Percentiles rank a stretch among this genome's conserved stretches.
Conservation (phyloP, 1,140 invertebrate genomes). For the Varroa destructor region DNA sequence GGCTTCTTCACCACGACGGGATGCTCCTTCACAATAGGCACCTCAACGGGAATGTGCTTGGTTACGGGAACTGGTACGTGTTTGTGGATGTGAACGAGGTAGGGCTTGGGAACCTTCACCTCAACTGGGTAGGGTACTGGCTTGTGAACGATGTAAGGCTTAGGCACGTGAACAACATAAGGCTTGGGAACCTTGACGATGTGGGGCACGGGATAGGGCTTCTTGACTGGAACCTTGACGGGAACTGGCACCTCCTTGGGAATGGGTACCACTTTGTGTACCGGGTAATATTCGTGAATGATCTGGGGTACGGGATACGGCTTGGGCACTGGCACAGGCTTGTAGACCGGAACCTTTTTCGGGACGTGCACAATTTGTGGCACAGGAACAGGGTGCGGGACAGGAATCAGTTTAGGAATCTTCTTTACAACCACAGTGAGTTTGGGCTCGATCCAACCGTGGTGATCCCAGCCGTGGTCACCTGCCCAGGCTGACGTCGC, state of each 20-base stretch:
- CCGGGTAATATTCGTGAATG: conserved; percentile 25
- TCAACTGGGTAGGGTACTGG: neutral
- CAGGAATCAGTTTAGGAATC: conserved; percentile 12
- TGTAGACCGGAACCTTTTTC: conserved; percentile 14
- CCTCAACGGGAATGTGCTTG: conserved; percentile 22
- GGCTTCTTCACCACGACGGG: conserved; percentile 25
- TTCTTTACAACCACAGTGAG: conserved; percentile 23
- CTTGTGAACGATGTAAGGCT: conserved; percentile 25
- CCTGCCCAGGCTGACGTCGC: neutral
- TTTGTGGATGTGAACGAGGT: conserved; percentile 26
- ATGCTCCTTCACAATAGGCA: conserved; percentile 24
- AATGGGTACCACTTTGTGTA: conserved; percentile 18
- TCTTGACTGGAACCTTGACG: conserved; percentile 26
- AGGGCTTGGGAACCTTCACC: conserved; percentile 18
- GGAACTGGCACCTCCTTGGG: conserved; percentile 5
- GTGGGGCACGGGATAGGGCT: conserved; percentile 23
- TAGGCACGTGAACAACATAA: conserved; percentile 20
- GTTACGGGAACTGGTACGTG: conserved; percentile 5
- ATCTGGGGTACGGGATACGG: conserved; percentile 6
- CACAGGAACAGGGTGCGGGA: conserved; percentile 8
- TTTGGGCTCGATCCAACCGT: conserved; percentile 27
- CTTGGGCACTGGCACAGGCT: conserved; percentile 9
- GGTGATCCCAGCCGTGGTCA: conserved; percentile 22
- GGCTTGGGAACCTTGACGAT: conserved; percentile 23
- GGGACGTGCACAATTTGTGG: conserved; percentile 18